A percentile compares a stretch with the other conserved stretches of the same genome.
Conservation (phyloP, 2,888 invertebrate species). For the Sphecodes monilicornis region DNA sequence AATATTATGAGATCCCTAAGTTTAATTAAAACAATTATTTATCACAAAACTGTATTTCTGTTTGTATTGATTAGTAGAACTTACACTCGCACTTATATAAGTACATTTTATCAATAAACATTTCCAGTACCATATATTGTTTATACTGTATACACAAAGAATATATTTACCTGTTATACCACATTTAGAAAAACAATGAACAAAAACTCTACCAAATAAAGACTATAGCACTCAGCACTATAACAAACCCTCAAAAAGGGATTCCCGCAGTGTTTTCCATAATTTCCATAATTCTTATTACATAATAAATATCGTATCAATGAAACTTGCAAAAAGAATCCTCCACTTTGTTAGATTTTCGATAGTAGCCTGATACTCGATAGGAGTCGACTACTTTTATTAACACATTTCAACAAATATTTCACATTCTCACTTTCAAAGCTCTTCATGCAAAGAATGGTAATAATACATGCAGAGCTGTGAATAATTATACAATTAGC, state of each 20-base stretch:
- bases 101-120: background rate
- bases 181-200: background rate
- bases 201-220: background rate
- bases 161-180: background rate
- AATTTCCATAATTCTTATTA: background rate
- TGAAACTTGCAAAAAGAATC: background rate
- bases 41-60: background rate
- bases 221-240: background rate
- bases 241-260: background rate
- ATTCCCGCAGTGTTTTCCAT: background rate
- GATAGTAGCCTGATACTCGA: background rate
- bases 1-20: background rate
- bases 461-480: background rate
- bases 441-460: conserved; percentile 8
- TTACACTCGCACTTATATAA: too few species aligned
- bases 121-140: background rate
- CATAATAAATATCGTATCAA: background rate
- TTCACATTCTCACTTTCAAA: background rate
- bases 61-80: background rate
- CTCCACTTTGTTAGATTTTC: conserved; percentile 1
- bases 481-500: background rate
- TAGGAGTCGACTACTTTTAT: background rate
- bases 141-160: background rate
- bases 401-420: background rate
- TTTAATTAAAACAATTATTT: background rate